Evolutionary conservation across 2,797 vertebrate genomes (phyloP), one percentile per base, ranked within the genome.

Genomic region (Alosa sapidissima): DNA sequence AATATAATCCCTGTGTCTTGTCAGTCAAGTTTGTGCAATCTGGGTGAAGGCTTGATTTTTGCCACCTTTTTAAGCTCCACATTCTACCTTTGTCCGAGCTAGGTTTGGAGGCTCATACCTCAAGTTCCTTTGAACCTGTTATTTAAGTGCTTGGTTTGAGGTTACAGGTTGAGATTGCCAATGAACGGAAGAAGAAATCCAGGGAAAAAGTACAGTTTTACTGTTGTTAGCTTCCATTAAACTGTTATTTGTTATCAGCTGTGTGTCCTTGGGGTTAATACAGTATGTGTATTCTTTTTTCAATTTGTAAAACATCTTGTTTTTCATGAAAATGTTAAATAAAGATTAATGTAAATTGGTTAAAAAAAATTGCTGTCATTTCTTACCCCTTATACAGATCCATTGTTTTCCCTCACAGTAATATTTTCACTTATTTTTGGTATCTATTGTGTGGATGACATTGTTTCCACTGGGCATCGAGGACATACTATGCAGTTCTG

Each of bases 291-390:
- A 72, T 41, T 85, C 48, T 11, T 86, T 51, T 85, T 86, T 88
- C 78, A 81, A 82, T 68, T 84, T 85, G 36, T 68, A 51, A 86
- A 84, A 78, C 72, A 90, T 92, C 19, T 88, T 87, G 84, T 89
- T 87, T 94, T 92, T 91, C 89, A 93, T 91, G 93, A 90, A 92
- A 93, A 94, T 94, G 90, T 89, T 93, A 91, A 96, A 94, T 95
- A 96, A 95, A 96, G 84, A 89, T 92, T 92, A 81, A 88, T 91
- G 89, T 90, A 90, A 93, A 89, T 88, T 88, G 88, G 78, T 81
- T 90, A 82, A 86, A 58, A 28, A 28, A 28, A 28, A 28, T 28
- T 33, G 14, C 58, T 60, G 24, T 48, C n/a, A 48, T 65, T 36
- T 62, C 9, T 48, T 65, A 14, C 33, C 33, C 49, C 65, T 72